Conservation (phyloP, 2,888 invertebrate genomes). For the Falcaria lacertinaria region DNA sequence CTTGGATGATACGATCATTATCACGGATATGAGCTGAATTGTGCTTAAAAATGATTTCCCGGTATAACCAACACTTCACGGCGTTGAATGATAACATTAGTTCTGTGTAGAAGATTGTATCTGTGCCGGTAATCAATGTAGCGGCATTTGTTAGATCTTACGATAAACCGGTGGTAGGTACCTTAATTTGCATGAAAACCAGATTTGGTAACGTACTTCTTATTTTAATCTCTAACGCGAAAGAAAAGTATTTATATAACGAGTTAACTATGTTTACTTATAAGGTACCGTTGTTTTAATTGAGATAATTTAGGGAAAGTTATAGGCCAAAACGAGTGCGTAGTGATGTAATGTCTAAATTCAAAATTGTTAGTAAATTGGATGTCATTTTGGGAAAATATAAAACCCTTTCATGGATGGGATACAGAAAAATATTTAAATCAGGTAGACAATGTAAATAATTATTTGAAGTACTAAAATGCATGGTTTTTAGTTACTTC, state of each 20-base stretch:
- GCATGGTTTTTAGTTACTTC: too few relatives aligned
- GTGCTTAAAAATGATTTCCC: too few relatives aligned
- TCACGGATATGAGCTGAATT: too few relatives aligned
- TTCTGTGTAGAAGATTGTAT: not conserved
- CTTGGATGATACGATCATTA: too few relatives aligned
- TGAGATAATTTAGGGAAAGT: not conserved
- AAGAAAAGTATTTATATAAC: not conserved
- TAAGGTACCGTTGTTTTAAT: not conserved
- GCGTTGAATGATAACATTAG: conserved; percentile 1
- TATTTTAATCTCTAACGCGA: not conserved
- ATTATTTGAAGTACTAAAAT: too few relatives aligned
- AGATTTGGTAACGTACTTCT: not conserved
- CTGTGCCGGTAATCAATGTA: not conserved
- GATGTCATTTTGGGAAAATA: not conserved
- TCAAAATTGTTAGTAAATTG: not conserved
- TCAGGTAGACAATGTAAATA: too few relatives aligned
- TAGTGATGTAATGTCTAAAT: not conserved
- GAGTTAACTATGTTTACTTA: not conserved
- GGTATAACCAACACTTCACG: too few relatives aligned
- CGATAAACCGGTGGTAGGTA: conserved; percentile 1
- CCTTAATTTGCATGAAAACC: conserved; percentile 3
- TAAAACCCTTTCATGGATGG: not conserved
- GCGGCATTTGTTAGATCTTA: not conserved
- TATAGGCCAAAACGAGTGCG: not conserved
- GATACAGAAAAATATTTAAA: too few relatives aligned